Conservation (phyloP, 2,797 vertebrate genomes). For the Loriculus beryllinus region DNA sequence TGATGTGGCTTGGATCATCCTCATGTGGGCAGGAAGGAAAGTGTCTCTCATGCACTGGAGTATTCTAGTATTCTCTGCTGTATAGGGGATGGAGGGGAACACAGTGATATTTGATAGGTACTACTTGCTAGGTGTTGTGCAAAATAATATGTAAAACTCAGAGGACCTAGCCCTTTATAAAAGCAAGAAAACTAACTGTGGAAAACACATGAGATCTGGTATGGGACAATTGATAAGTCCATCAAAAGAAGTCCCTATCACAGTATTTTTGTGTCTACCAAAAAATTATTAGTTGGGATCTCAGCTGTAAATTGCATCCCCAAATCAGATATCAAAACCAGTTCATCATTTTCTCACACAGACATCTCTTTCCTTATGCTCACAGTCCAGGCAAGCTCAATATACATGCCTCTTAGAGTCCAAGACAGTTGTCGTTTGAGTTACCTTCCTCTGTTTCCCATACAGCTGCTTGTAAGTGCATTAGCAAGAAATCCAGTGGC, state of each 20-base stretch:
- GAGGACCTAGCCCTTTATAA: neutral
- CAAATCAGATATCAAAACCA: neutral
- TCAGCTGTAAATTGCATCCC: neutral
- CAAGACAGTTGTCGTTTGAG: neutral
- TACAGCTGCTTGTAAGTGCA: neutral
- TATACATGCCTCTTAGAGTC: neutral
- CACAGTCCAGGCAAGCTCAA: neutral
- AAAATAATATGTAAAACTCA: neutral
- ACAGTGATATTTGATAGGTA: neutral
- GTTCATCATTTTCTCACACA: neutral
- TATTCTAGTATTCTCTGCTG: neutral
- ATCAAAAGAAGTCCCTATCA: neutral
- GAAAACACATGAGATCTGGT: neutral
- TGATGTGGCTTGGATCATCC: neutral
- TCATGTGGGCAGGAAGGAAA: neutral
- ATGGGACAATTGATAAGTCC: neutral
- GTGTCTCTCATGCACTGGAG: neutral
- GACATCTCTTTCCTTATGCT: neutral
- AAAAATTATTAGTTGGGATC: neutral
- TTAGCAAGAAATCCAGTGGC: neutral
- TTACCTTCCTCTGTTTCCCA: neutral
- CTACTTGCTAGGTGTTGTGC: neutral
- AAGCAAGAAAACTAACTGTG: neutral
- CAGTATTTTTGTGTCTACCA: neutral
- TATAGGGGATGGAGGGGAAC: neutral